These are phyloP conservation scores for Papilio demoleus DNA, from an alignment of 2,888 invertebrate species.

Conservation along the genomic window DNA sequence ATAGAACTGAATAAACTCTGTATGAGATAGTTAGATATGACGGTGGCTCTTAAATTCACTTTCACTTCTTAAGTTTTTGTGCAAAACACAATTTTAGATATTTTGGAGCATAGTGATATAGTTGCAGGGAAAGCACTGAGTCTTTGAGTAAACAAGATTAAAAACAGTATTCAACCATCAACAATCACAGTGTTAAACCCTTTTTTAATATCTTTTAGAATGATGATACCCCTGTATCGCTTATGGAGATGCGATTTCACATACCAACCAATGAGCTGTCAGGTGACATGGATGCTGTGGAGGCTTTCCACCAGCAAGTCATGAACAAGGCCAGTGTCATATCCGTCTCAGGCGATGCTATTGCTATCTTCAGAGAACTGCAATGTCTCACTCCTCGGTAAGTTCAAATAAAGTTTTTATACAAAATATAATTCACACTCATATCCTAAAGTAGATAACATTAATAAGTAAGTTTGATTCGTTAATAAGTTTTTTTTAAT, in stretches of 20 bases:
- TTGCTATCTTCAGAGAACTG: slow-evolving; percentile 90
- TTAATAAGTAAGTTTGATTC: background rate
- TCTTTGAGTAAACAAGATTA: too few relatives aligned
- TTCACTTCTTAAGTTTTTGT: too few relatives aligned
- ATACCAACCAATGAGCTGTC: slow-evolving; percentile 95
- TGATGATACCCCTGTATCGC: slow-evolving; percentile 98
- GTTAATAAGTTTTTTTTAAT: too few relatives aligned
- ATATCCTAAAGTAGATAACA: background rate
- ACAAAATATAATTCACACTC: background rate
- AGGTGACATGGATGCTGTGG: slow-evolving; percentile 95
- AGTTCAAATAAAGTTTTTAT: background rate
- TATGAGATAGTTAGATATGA: too few relatives aligned
- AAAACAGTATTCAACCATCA: too few relatives aligned
- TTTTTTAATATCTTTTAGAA: too few relatives aligned
- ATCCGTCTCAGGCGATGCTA: slow-evolving; percentile 98
- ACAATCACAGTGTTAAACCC: too few relatives aligned
- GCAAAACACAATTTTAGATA: too few relatives aligned
- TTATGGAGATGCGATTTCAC: slow-evolving; percentile 99
- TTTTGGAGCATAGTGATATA: too few relatives aligned
- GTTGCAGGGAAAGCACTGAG: too few relatives aligned
- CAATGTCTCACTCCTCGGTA: slow-evolving; percentile 94
- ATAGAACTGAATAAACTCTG: background rate
- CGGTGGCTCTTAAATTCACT: too few relatives aligned
- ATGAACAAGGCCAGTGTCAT: slow-evolving; percentile 99
- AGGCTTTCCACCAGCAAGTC: slow-evolving; percentile 98